These are phyloP conservation scores for Protophormia terraenovae DNA, from an alignment of 2,888 invertebrate genomes.

Conservation along the genomic window DNA sequence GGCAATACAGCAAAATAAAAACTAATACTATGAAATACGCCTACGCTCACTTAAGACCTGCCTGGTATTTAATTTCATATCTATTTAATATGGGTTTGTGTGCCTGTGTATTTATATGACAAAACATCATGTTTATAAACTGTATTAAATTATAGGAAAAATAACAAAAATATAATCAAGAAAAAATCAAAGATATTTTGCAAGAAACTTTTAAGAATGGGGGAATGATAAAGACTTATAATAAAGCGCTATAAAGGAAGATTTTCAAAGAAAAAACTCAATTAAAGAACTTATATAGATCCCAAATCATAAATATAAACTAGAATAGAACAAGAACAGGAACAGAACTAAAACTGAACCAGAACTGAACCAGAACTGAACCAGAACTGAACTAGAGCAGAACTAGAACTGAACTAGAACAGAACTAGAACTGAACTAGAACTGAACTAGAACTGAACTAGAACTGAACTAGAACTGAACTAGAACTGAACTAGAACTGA, in stretches of 20 bases:
- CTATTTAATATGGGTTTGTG: neutral
- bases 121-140: conserved; percentile 24
- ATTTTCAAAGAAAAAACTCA: no score
- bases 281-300: no score
- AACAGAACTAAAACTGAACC: no score
- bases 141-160: conserved; percentile 34
- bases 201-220: neutral
- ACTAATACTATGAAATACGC: conserved; percentile 31
- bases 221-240: neutral
- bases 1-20: conserved; percentile 23
- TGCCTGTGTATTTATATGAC: neutral
- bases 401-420: no score
- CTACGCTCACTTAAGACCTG: conserved; percentile 44
- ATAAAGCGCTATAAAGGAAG: neutral
- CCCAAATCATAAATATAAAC: neutral
- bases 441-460: no score
- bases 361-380: no score
- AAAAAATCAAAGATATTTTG: conserved; percentile 27
- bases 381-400: no score
- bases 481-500: no score
- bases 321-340: no score
- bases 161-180: neutral
- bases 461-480: no score
- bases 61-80: conserved; percentile 19
- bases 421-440: no score